Evolutionary conservation across 2,113 vertebrate species (phyloP).

Genomic region (Papio anubis): DNA sequence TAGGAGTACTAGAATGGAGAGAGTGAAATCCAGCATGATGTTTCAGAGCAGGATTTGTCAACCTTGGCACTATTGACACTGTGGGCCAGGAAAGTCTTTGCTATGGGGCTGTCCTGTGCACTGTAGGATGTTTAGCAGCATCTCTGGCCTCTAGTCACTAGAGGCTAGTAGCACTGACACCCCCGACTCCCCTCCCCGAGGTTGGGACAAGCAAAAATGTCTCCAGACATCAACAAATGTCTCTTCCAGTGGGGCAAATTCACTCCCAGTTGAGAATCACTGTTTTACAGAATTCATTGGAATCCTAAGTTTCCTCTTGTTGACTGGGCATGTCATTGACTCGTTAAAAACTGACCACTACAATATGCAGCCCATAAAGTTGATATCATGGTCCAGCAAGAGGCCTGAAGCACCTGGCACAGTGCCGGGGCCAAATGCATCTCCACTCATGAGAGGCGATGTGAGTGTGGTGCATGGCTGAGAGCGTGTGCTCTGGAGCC

Average conservation of each 20-base stretch:
- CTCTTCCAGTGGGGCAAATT: neutral
- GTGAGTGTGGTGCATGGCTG: neutral
- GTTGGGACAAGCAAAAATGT: neutral
- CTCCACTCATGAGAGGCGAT: neutral
- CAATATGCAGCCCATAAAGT: neutral
- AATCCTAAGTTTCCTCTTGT: neutral
- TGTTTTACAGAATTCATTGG: neutral
- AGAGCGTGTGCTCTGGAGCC: neutral
- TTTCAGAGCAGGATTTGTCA: neutral
- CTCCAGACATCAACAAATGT: neutral
- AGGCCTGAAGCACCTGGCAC: no score
- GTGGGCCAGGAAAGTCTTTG: neutral
- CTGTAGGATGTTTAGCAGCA: neutral
- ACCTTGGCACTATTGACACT: neutral
- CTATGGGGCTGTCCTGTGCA: neutral
- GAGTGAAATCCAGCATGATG: neutral
- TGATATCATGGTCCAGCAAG: neutral
- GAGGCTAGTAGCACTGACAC: neutral
- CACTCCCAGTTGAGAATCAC: neutral
- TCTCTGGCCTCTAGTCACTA: neutral
- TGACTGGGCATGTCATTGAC: neutral
- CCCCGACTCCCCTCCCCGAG: accelerated
- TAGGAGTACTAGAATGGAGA: neutral
- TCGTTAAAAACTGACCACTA: neutral
- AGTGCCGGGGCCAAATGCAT: neutral